Evolutionary conservation across 2,888 invertebrate genomes (phyloP).

Genomic region (Tachina fera): DNA sequence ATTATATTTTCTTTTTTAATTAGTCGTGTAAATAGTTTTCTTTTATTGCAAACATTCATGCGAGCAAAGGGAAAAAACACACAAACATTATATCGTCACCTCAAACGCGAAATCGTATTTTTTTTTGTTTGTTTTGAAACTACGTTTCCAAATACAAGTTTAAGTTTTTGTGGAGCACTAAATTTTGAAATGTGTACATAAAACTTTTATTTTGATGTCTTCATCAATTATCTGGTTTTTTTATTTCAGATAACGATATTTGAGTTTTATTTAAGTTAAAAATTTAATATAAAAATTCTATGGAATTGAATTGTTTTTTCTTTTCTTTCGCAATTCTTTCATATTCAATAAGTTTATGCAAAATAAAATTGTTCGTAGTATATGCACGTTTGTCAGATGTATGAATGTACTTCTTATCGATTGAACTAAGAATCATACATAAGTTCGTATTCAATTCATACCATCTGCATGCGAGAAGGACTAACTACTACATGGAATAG

Average conservation of each 20-base stretch:
- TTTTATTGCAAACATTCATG: not conserved
- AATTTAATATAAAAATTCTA: slow-evolving; percentile 26
- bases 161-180: too few species aligned
- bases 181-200: too few species aligned
- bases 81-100: too few species aligned
- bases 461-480: not conserved
- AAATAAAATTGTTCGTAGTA: slow-evolving; percentile 16
- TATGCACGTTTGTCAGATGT: not conserved
- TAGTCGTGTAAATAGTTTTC: slow-evolving; percentile 5
- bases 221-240: too few species aligned
- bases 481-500: not conserved
- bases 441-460: not conserved
- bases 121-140: too few species aligned
- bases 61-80: not conserved
- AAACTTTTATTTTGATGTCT: too few species aligned
- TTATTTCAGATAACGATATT: too few species aligned
- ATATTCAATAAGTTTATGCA: slow-evolving; percentile 46
- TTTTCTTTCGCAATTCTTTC: slow-evolving; percentile 14
- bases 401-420: slow-evolving; percentile 21
- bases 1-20: slow-evolving; percentile 25
- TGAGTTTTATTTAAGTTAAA: not conserved
- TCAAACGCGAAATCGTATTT: too few species aligned
- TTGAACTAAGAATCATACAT: slow-evolving; percentile 10
- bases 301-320: slow-evolving; percentile 24
- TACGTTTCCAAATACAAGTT: too few species aligned